A percentile compares a stretch with the other conserved stretches of the same genome.
phyloP scores from a whole-genome alignment of 2,797 vertebrate species.

The Thripadectes ignobilis region DNA sequence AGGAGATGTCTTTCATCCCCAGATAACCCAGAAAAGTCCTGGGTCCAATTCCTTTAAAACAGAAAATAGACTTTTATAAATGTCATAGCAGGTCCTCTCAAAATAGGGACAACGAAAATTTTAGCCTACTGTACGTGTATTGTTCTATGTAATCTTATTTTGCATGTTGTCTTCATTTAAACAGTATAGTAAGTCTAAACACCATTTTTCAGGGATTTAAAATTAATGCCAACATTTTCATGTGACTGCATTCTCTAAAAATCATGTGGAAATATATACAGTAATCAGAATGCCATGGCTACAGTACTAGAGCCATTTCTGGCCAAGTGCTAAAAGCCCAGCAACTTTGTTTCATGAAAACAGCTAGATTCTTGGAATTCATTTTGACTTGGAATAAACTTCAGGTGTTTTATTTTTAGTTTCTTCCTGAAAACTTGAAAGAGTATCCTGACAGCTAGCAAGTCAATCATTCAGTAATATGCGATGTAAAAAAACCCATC shows the following conservation, averaged over 20 bases:
- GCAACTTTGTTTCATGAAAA: not conserved
- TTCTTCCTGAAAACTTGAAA: not conserved
- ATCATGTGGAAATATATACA: not conserved
- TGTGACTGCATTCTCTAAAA: not conserved
- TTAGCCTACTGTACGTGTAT: not conserved
- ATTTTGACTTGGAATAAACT: not conserved
- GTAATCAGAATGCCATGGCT: not conserved
- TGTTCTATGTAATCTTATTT: not conserved
- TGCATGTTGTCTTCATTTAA: not conserved
- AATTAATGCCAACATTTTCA: not conserved
- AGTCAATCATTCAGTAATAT: not conserved
- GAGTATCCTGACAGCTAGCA: not conserved
- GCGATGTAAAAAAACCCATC: not conserved
- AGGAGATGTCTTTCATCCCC: not conserved
- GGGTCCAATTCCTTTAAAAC: not conserved
- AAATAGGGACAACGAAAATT: not conserved
- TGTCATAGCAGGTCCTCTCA: not conserved
- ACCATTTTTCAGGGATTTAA: not conserved
- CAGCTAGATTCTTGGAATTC: not conserved
- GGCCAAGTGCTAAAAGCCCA: not conserved
- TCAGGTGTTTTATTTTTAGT: not conserved
- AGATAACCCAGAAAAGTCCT: not conserved
- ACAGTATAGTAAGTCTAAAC: not conserved
- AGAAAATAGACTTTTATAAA: not conserved
- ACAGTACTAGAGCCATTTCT: not conserved